These are phyloP conservation scores for Semaprochilodus insignis DNA, from an alignment of 2,797 vertebrate genomes.

Conservation along the genomic window DNA sequence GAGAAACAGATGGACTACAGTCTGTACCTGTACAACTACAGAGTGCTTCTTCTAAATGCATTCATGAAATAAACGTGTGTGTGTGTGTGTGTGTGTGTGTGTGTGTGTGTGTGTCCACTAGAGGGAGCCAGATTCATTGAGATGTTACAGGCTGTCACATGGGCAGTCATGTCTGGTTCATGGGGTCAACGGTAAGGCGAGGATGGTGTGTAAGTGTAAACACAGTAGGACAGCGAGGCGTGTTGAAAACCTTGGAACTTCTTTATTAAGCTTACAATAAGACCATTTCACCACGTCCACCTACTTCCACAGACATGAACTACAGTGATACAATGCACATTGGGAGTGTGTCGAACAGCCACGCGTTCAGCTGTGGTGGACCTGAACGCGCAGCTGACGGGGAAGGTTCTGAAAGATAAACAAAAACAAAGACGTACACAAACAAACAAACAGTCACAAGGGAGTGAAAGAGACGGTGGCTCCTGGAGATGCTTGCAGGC, in stretches of 20 bases:
- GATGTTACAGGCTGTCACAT: not conserved
- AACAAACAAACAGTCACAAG: not conserved
- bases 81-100: too few relatives aligned
- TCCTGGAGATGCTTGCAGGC: too few relatives aligned
- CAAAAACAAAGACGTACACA: not conserved
- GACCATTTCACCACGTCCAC: conserved; percentile 44
- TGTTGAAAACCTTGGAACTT: conserved; percentile 55
- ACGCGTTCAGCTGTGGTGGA: too few relatives aligned
- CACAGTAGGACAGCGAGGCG: not conserved
- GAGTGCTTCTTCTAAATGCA: too few relatives aligned
- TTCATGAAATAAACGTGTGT: not conserved
- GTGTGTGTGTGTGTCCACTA: conserved; percentile 29
- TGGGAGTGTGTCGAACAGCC: conserved; percentile 66
- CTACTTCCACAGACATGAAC: conserved; percentile 57
- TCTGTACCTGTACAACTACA: too few relatives aligned
- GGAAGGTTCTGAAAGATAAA: not conserved
- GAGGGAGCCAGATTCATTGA: conserved; percentile 32
- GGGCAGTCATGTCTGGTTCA: not conserved
- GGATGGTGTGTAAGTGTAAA: not conserved
- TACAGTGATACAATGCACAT: conserved; percentile 70
- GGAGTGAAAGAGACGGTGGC: too few relatives aligned
- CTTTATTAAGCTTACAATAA: conserved; percentile 80
- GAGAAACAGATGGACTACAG: too few relatives aligned
- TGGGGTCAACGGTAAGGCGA: not conserved
- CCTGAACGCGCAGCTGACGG: too few relatives aligned